Evolutionary conservation across 2,797 vertebrate genomes (phyloP).

Genomic region (Hoplostethus atlanticus): DNA sequence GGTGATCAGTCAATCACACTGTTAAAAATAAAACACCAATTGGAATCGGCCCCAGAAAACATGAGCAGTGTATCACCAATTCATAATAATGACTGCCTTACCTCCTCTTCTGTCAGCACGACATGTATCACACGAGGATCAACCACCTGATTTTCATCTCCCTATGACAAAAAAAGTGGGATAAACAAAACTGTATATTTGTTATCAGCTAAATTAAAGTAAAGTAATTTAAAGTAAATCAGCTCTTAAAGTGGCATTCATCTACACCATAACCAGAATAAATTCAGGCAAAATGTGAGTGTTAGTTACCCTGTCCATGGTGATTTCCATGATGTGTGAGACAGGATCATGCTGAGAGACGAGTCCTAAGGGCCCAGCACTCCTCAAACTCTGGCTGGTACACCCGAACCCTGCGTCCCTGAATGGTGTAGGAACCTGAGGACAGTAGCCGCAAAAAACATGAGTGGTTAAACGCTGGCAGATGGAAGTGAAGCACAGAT

Average conservation of each 20-base stretch:
- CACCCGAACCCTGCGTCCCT: slow-evolving; percentile 94
- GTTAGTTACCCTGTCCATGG: slow-evolving; percentile 90
- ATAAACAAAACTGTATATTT: background rate
- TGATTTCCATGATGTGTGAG: slow-evolving; percentile 96
- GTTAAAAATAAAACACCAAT: too few species aligned
- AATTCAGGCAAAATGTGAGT: background rate
- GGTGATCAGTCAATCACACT: too few species aligned
- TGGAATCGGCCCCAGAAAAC: too few species aligned
- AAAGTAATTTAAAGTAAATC: background rate
- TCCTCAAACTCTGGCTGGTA: slow-evolving; percentile 97
- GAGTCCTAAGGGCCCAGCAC: slow-evolving; percentile 90
- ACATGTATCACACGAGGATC: slow-evolving; percentile 97
- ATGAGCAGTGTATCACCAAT: background rate
- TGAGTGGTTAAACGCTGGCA: background rate
- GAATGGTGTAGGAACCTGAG: slow-evolving; percentile 93
- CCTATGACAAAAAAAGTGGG: slow-evolving; percentile 75
- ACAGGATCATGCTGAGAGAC: slow-evolving; percentile 95
- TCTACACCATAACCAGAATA: slow-evolving; percentile 11
- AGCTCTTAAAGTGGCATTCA: slow-evolving; percentile 3
- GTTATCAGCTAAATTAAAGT: too few species aligned
- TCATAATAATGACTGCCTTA: slow-evolving; percentile 60
- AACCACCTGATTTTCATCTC: slow-evolving; percentile 92
- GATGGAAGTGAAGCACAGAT: background rate
- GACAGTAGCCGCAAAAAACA: background rate
- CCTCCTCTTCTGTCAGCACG: slow-evolving; percentile 93